A percentile compares a stretch with the other conserved stretches of the same genome.
These are phyloP conservation scores for Pipra filicauda DNA, from an alignment of 2,113 vertebrate species.

Conservation along the genomic window DNA sequence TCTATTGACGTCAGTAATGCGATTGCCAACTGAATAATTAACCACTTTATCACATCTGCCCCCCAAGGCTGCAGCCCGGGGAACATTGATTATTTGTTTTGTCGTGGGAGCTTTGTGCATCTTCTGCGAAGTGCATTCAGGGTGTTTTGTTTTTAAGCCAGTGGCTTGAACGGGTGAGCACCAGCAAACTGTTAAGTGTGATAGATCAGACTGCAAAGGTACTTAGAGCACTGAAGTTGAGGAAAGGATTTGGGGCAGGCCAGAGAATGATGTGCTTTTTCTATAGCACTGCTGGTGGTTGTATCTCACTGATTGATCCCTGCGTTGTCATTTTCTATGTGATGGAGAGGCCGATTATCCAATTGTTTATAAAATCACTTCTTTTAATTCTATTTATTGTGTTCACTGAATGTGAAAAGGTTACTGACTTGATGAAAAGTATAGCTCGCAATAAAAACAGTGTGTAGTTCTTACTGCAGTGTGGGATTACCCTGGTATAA, in stretches of 20 bases:
- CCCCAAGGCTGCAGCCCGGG: conserved; percentile 3
- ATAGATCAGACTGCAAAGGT: not conserved
- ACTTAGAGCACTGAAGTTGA: not conserved
- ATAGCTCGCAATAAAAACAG: conserved; percentile 14
- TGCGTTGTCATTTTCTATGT: not conserved
- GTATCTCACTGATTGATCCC: not conserved
- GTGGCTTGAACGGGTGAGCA: not conserved
- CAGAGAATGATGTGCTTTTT: not conserved
- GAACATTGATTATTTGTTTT: conserved; percentile 31
- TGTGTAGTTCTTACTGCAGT: conserved; percentile 25
- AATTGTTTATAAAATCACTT: conserved; percentile 33
- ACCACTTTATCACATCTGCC: conserved; percentile 62
- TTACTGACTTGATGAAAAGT: conserved; percentile 46
- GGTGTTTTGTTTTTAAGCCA: not conserved
- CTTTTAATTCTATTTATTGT: conserved; percentile 9
- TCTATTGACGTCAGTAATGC: conserved; percentile 73
- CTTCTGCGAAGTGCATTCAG: not conserved
- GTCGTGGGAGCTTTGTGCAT: not conserved
- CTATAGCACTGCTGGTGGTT: not conserved
- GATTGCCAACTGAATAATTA: conserved; percentile 73
- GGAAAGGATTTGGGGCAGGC: not conserved
- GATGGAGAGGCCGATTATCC: conserved; percentile 4
- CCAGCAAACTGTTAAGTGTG: not conserved
- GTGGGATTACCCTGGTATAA: conserved; percentile 46
- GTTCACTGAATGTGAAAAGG: conserved; percentile 36